Percentiles rank a stretch among this genome's conserved stretches.
These are phyloP conservation scores for Colletes latitarsis DNA, from an alignment of 1,140 invertebrate species.

Conservation along the genomic window DNA sequence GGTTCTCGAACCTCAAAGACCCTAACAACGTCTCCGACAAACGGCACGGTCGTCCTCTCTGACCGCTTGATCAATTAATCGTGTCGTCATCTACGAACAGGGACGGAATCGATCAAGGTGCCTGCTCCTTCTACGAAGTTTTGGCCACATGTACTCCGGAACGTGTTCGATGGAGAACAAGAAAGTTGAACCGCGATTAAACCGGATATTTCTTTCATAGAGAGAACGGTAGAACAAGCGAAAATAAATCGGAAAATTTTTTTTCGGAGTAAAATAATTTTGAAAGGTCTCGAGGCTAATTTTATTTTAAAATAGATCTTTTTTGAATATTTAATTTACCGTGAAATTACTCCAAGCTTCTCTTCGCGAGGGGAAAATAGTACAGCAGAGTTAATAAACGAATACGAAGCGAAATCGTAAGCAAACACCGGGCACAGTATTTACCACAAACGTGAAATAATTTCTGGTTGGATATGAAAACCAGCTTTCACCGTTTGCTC, in stretches of 20 bases:
- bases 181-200: too few species aligned
- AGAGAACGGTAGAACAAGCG: too few species aligned
- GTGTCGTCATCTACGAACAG: slow-evolving; percentile 34
- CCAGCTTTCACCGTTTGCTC: background rate
- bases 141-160: background rate
- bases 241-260: too few species aligned
- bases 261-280: too few species aligned
- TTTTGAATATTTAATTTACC: too few species aligned
- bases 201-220: too few species aligned
- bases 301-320: too few species aligned
- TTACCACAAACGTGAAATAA: background rate
- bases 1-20: slow-evolving; percentile 39
- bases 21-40: slow-evolving; percentile 56
- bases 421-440: background rate
- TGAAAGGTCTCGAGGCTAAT: too few species aligned
- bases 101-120: slow-evolving; percentile 43
- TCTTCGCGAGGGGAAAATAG: too few species aligned
- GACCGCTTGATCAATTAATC: slow-evolving; percentile 58
- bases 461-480: background rate
- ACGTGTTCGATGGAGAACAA: background rate
- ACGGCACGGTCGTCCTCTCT: slow-evolving; percentile 33
- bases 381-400: background rate
- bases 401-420: background rate
- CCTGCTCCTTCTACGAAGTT: background rate
- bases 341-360: too few species aligned